phyloP scores from a whole-genome alignment of 2,888 invertebrate genomes.

The Drosophila colorata region DNA sequence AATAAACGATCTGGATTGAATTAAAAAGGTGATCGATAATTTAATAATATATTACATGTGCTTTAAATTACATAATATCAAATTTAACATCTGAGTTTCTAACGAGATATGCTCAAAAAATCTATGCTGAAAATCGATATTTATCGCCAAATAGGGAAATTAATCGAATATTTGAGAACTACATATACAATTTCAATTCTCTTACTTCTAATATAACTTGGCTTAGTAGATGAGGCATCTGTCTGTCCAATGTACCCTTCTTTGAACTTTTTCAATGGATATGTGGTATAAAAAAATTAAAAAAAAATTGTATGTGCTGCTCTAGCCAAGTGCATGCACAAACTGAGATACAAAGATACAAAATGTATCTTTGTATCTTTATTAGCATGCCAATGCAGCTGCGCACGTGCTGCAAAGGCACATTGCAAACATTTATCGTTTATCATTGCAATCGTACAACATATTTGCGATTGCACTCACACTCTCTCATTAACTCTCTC shows the following conservation, averaged over 20 bases:
- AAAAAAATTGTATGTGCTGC: not conserved
- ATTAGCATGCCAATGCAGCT: conserved; percentile 3
- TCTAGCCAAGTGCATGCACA: conserved; percentile 7
- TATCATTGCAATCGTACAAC: conserved; percentile 33
- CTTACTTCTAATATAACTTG: too few species aligned
- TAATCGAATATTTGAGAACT: too few species aligned
- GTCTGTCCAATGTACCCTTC: not conserved
- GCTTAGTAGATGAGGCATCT: not conserved
- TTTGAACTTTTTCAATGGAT: not conserved
- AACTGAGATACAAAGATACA: conserved; percentile 42
- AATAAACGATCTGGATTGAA: not conserved
- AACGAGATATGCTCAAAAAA: too few species aligned
- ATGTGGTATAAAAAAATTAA: not conserved
- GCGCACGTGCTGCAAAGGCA: conserved; percentile 41
- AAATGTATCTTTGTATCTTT: conserved; percentile 45
- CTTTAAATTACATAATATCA: too few species aligned
- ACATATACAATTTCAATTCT: too few species aligned
- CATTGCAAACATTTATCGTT: conserved; percentile 29
- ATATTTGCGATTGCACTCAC: conserved; percentile 34
- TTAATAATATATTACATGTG: too few species aligned
- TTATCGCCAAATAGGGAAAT: not conserved
- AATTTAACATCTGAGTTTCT: too few species aligned
- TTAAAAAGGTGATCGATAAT: too few species aligned
- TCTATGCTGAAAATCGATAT: not conserved
- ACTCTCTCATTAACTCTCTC: too few species aligned